These are phyloP conservation scores for Sinocyclocheilus rhinocerous DNA, from an alignment of 2,113 vertebrate species.

Conservation along the genomic window DNA sequence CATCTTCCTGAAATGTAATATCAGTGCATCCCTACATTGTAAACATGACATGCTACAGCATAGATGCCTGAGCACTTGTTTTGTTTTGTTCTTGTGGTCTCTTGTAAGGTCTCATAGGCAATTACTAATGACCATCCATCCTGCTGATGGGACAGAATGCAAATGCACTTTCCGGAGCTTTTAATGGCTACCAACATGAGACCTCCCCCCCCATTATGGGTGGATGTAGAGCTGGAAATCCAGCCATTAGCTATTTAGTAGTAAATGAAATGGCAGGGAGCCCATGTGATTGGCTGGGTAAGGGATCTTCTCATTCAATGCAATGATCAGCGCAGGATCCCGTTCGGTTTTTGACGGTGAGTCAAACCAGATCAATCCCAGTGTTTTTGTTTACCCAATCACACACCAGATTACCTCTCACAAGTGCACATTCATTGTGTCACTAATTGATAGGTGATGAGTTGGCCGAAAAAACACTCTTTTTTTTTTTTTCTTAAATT, in stretches of 20 bases:
- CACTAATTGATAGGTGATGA: background rate
- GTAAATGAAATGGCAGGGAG: slow-evolving; percentile 45
- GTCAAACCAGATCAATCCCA: slow-evolving; percentile 51
- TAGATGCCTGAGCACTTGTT: background rate
- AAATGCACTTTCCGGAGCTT: slow-evolving; percentile 43
- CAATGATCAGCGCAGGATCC: slow-evolving; percentile 41
- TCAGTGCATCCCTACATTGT: background rate
- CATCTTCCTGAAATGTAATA: background rate
- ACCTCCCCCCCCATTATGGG: slow-evolving; percentile 30
- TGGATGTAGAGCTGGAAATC: slow-evolving; percentile 20
- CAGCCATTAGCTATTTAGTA: slow-evolving; percentile 27
- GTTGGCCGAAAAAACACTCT: background rate
- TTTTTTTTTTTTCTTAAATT: background rate
- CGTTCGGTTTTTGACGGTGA: slow-evolving; percentile 47
- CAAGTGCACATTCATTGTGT: background rate
- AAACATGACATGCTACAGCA: slow-evolving; percentile 4
- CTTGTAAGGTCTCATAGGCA: slow-evolving; percentile 43
- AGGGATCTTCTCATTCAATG: slow-evolving; percentile 41
- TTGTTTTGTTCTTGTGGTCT: slow-evolving; percentile 32
- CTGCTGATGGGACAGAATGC: slow-evolving; percentile 58
- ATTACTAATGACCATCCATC: slow-evolving; percentile 50
- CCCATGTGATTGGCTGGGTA: background rate
- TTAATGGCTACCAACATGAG: slow-evolving; percentile 45
- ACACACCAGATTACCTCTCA: slow-evolving; percentile 25
- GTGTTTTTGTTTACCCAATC: slow-evolving; percentile 44